Base-by-base conservation (phyloP, 2,888 invertebrate genomes). In the Drosophila atripex region DNA sequence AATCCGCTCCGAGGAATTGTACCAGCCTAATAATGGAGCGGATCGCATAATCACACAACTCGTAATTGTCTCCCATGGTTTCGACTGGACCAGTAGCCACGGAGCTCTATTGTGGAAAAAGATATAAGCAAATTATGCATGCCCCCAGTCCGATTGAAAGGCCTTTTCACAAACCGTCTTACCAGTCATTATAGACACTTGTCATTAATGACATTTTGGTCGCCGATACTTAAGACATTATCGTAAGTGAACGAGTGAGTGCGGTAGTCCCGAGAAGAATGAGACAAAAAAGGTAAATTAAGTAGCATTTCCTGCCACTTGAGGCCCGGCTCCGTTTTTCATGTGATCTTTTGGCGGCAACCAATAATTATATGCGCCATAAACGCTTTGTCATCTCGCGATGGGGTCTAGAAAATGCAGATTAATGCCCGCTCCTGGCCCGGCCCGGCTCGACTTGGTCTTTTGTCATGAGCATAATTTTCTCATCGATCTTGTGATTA, bases 241-340 rank as follows among this genome's bases (percentile, higher is more conserved):
- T 60, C 72, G 28, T 45, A 28, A 28, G n/a, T 45, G 47, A 18
- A 16, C 43, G 46, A 53, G 7, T n/a, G 41, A 16, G 45, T n/a
- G n/a, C 25, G 32, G 32, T 43, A 18, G 50, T 46, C 55, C 18
- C 35, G 50, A 49, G 30, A 25, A 12, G 32, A 6, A 14, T 18
- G 54, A 23, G 43, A 8, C 25, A 54, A 71, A 69, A 82, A 72
- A 78, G 86, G 77, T 68, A 83, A 88, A 86, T 88, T 83, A 88
- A 88, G 83, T 88, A 87, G 83, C 88, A 86, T 83, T 83, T 83
- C 83, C 83, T 86, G 83, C 78, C 88, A 87, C 86, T 82, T 71
- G 78, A 73, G 65, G 57, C 72, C 28, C 28, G 28, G 28, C 28
- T 79, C 77, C 68, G 53, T 77, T 73, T 71, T 56, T 64, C 76